A percentile compares a stretch with the other conserved stretches of the same genome.
Evolutionary conservation across 1,140 invertebrate genomes (phyloP).

Genomic region (Gonatopus flavifemur): DNA sequence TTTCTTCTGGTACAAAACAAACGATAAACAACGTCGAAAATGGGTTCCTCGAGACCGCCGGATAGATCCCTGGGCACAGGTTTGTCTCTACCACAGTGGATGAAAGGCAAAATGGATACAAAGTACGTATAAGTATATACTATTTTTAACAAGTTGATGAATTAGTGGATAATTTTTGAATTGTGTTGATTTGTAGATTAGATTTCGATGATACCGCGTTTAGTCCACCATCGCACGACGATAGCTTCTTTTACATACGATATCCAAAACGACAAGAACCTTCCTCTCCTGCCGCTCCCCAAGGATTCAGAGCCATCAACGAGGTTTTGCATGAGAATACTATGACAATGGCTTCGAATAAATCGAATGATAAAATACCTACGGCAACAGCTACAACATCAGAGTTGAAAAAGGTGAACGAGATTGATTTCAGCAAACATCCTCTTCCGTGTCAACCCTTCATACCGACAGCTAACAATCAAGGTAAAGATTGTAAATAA

Average conservation of each 20-base stretch:
- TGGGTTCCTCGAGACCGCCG: constrained; percentile 52
- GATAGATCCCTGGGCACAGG: constrained; percentile 58
- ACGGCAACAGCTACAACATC: too few relatives aligned
- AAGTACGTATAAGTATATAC: constrained; percentile 34
- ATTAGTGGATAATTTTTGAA: neutral
- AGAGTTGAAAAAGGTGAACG: constrained; percentile 39
- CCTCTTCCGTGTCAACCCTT: constrained; percentile 69
- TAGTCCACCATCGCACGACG: constrained; percentile 71
- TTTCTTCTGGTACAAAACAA: neutral
- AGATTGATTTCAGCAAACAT: constrained; percentile 66
- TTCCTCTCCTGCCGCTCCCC: constrained; percentile 12
- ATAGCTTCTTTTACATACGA: constrained; percentile 69
- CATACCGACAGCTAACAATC: constrained; percentile 40
- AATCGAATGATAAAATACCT: constrained; percentile 17
- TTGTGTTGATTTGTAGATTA: constrained; percentile 59
- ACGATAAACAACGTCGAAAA: constrained; percentile 17
- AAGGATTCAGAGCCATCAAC: constrained; percentile 41
- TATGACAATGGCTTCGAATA: constrained; percentile 21
- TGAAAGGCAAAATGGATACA: constrained; percentile 58
- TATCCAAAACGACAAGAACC: constrained; percentile 56
- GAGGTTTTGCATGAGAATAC: constrained; percentile 39
- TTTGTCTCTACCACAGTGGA: constrained; percentile 63
- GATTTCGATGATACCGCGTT: constrained; percentile 68
- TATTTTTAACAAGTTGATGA: neutral
- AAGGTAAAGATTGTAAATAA: constrained; percentile 27